These are phyloP conservation scores for Antrozous pallidus DNA, from an alignment of 2,797 vertebrate species.

Conservation along the genomic window DNA sequence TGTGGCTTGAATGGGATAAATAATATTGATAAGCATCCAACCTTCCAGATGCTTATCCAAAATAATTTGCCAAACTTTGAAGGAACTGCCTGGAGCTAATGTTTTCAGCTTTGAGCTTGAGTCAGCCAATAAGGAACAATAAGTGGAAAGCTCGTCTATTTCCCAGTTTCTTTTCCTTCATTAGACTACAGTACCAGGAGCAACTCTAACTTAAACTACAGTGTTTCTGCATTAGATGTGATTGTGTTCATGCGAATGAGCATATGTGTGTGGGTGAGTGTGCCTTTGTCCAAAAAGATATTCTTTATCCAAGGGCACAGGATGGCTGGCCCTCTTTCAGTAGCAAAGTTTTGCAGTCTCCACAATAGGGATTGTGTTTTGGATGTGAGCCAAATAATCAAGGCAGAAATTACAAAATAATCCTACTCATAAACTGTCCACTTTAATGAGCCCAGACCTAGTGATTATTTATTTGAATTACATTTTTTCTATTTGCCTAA, in stretches of 20 bases:
- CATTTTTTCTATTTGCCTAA: neutral
- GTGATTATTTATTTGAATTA: conserved; percentile 4
- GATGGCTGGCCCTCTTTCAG: neutral
- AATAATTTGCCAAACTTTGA: conserved; percentile 64
- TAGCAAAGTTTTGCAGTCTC: neutral
- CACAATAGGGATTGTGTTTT: neutral
- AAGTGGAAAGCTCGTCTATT: neutral
- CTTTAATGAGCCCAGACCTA: neutral
- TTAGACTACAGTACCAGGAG: neutral
- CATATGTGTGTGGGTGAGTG: neutral
- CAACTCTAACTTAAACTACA: neutral
- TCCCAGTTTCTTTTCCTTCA: neutral
- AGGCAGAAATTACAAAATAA: conserved; percentile 29
- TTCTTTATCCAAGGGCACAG: neutral
- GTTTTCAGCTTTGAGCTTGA: conserved; percentile 19
- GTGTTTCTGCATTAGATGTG: neutral
- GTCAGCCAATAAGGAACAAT: conserved; percentile 12
- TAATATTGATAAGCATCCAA: conserved; percentile 33
- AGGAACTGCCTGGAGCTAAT: conserved; percentile 34
- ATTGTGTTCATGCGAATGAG: neutral
- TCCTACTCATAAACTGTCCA: neutral
- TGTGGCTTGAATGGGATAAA: neutral
- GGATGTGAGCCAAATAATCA: neutral
- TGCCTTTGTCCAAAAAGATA: neutral
- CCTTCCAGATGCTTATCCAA: conserved; percentile 51